A percentile compares a stretch with the other conserved stretches of the same genome.
Evolutionary conservation across 2,113 vertebrate genomes (phyloP).

Genomic region (Nycticorax nycticorax): DNA sequence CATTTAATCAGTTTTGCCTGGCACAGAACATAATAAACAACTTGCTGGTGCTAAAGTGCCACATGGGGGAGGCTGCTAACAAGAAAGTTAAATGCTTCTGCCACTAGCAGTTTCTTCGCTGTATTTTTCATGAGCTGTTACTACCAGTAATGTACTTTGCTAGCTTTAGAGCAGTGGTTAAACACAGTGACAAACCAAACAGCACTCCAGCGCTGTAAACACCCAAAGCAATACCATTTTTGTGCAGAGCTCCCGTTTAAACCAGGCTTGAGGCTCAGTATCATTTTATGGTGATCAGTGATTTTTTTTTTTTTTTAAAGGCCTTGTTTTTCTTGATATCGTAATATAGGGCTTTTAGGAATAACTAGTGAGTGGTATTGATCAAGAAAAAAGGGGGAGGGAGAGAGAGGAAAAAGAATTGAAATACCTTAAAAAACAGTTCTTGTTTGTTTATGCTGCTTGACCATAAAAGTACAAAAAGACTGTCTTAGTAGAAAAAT

Average conservation of each 20-base stretch:
- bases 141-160: slow-evolving; percentile 86
- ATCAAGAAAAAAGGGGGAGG: background rate
- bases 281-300: background rate
- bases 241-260: slow-evolving; percentile 45
- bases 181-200: slow-evolving; percentile 82
- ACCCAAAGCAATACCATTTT: slow-evolving; percentile 46
- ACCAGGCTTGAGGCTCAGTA: background rate
- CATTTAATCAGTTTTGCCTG: slow-evolving; percentile 97
- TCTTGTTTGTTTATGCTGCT: slow-evolving; percentile 72
- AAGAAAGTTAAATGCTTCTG: slow-evolving; percentile 95
- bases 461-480: slow-evolving; percentile 68
- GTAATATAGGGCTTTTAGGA: slow-evolving; percentile 25
- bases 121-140: slow-evolving; percentile 93
- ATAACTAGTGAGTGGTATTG: slow-evolving; percentile 25
- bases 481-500: slow-evolving; percentile 64
- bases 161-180: slow-evolving; percentile 81
- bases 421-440: slow-evolving; percentile 47
- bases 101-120: slow-evolving; percentile 90
- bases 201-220: slow-evolving; percentile 68
- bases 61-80: slow-evolving; percentile 95
- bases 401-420: background rate
- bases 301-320: background rate
- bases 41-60: slow-evolving; percentile 93
- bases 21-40: slow-evolving; percentile 99
- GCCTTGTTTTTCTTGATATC: slow-evolving; percentile 5